These are phyloP conservation scores for Drosophila nasuta DNA, from an alignment of 1,140 invertebrate species.

Conservation along the genomic window DNA sequence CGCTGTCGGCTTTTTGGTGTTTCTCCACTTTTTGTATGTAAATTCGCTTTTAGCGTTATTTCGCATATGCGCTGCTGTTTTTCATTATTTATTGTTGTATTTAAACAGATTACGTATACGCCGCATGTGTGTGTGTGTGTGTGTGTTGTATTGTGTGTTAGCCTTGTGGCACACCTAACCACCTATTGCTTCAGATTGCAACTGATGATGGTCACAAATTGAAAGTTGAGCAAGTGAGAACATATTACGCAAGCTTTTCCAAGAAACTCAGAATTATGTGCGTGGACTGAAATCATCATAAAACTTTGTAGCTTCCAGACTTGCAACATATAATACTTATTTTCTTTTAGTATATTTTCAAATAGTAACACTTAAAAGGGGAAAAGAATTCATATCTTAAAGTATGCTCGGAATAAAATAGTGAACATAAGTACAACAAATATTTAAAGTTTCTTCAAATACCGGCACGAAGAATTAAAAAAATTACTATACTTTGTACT, in stretches of 20 bases:
- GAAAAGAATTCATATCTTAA: too few relatives aligned
- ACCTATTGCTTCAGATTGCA: constrained; percentile 38
- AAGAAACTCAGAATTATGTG: background rate
- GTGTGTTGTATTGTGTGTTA: background rate
- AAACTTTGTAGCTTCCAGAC: too few relatives aligned
- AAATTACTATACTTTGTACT: too few relatives aligned
- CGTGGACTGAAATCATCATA: too few relatives aligned
- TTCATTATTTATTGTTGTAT: constrained; percentile 79
- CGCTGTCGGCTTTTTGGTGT: constrained; percentile 40
- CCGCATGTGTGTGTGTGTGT: constrained; percentile 24
- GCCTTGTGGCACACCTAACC: constrained; percentile 24
- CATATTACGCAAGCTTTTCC: constrained; percentile 9
- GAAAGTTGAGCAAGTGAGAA: constrained; percentile 35
- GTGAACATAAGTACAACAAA: too few relatives aligned
- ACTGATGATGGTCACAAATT: constrained; percentile 43
- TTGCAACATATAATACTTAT: too few relatives aligned
- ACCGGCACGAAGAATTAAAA: too few relatives aligned
- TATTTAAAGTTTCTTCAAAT: too few relatives aligned
- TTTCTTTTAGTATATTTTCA: too few relatives aligned
- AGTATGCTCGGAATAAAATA: too few relatives aligned
- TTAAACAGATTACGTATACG: constrained; percentile 79
- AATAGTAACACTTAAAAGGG: too few relatives aligned
- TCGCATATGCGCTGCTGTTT: constrained; percentile 59
- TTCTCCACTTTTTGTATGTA: constrained; percentile 55
- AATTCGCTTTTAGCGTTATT: constrained; percentile 67